Evolutionary conservation across 2,888 invertebrate species (phyloP), one percentile per base, ranked within the genome.

Genomic region (Lasioglossum villosulum): DNA sequence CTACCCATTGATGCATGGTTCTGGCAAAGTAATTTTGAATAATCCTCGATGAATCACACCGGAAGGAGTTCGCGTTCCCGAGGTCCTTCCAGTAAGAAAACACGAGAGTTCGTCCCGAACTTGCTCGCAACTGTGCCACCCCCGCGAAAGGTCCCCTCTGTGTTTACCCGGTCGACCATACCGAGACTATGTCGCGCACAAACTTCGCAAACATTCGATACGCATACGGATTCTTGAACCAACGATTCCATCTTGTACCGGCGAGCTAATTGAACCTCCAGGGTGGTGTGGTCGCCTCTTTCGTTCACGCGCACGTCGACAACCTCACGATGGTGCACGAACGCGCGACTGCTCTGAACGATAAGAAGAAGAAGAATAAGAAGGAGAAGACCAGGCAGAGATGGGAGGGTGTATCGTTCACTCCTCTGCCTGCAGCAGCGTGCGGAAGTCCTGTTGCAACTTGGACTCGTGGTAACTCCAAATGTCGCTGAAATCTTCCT

Each of bases 401-500:
- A 52, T 8, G 23, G 75, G 34, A 71, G 48, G 72, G 23, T 63
- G 77, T 16, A 14, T 23, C 66, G 76, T 89, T 94, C 92, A 95
- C 91, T 95, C 95, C 84, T 95, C 95, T 63, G 95, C 95, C 78
- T 95, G 95, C 48, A 95, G 88, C 74, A 95, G 84, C 75, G 94
- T 94, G 79, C 94, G 93, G 82, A 95, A 95, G 87, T 95, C 95
- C 87, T 94, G 94, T 87, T 95, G 95, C 78, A 95, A 84, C 80
- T 95, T 94, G 16, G 93, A 93, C 88, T 94, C 94, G 91, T 94
- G 95, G 87, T 94, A 95, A 88, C 95, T 94, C 95, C 95, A 95
- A 87, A 95, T 95, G 77, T 95, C 95, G 91, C 91, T 94, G 79
- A 92, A 93, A 63, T 94, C 94, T 75, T 94, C 94, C 63, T 92